These are phyloP conservation scores for Spondyliosoma cantharus DNA, from an alignment of 2,797 vertebrate species.

Conservation along the genomic window DNA sequence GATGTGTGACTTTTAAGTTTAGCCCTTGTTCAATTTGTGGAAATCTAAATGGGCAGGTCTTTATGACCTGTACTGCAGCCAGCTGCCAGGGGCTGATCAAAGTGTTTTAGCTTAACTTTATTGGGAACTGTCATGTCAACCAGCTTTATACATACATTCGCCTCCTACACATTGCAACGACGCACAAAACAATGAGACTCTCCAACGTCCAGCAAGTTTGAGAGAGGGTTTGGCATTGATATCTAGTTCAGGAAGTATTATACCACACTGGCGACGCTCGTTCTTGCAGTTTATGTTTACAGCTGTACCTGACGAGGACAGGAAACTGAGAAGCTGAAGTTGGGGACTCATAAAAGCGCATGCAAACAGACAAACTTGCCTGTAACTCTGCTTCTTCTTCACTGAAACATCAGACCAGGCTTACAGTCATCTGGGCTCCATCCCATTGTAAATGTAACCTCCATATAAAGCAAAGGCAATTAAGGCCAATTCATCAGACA, in stretches of 20 bases:
- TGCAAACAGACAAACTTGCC: neutral
- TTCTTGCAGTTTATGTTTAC: neutral
- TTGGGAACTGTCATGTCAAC: too few relatives aligned
- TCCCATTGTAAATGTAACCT: too few relatives aligned
- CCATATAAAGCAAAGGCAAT: too few relatives aligned
- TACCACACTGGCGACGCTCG: neutral
- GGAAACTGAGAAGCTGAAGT: neutral
- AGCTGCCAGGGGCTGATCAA: too few relatives aligned
- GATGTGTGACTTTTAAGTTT: too few relatives aligned
- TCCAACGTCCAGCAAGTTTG: neutral
- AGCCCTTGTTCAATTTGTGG: too few relatives aligned
- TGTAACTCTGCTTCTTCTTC: neutral
- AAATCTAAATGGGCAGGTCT: too few relatives aligned
- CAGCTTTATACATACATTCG: neutral
- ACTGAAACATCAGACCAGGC: neutral
- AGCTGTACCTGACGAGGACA: neutral
- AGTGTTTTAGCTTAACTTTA: too few relatives aligned
- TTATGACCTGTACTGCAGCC: too few relatives aligned
- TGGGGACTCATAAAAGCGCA: too few relatives aligned
- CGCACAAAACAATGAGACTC: neutral
- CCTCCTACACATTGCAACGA: neutral
- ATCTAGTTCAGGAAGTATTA: neutral
- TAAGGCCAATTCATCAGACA: too few relatives aligned
- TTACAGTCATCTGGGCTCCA: neutral
- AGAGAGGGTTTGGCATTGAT: neutral